Evolutionary conservation across 2,888 invertebrate species (phyloP), one percentile per base, ranked within the genome.

Genomic region (Drosophila emarginata): DNA sequence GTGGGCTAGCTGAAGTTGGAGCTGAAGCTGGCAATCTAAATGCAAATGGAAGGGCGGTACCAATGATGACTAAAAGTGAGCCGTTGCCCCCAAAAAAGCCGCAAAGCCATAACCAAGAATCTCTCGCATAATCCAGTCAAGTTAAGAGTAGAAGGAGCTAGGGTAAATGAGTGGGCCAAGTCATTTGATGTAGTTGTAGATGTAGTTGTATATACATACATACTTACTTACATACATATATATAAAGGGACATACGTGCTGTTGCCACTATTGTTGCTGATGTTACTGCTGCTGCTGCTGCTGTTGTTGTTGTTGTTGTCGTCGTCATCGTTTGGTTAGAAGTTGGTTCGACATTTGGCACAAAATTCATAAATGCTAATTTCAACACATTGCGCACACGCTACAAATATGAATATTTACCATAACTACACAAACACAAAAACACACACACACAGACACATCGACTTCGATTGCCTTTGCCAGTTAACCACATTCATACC

Each of bases 331-430:
- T 78, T 77, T 76, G 79, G 72, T 75, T 78, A 45, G 45, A 45
- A 45, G 45, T 65, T 65, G 63, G 76, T 75, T 76, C 78, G 77
- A 87, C 85, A 88, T 88, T 89, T 87, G 89, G 86, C 81, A 82
- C 82, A 81, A 86, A 84, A 87, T 90, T 89, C 89, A 89, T 89
- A 89, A 90, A 90, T 90, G 89, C 88, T 89, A 89, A 90, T 90
- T 89, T 89, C 88, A 83, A 86, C 88, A 89, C 87, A 80, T 88
- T 86, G 80, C 80, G 85, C 85, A 76, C 80, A 77, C 85, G 85
- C 85, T 85, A 86, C 85, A 87, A 86, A 86, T 86, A 86, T 86
- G 85, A 86, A 86, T 87, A 86, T 87, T 84, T 85, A 84, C 87
- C 85, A 87, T 85, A 83, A 83, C 83, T 86, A 80, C 76, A 80